phyloP scores from a whole-genome alignment of 2,113 vertebrate species.

The Syrmaticus mikado region DNA sequence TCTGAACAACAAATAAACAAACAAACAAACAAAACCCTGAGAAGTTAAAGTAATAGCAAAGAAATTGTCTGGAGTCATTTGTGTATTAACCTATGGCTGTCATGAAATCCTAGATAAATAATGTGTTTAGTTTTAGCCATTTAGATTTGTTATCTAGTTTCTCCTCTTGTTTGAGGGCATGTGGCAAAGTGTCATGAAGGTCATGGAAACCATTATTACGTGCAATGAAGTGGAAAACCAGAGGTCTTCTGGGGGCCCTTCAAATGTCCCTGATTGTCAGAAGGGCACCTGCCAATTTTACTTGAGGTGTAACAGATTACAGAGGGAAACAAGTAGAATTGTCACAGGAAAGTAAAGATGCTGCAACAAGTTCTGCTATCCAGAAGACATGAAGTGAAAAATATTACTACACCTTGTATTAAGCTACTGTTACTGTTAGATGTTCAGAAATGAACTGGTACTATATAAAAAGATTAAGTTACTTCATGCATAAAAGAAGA shows the following conservation, averaged over 20 bases:
- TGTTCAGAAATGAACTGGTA: not conserved
- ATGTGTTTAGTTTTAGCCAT: slow-evolving; percentile 38
- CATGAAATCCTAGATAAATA: slow-evolving; percentile 15
- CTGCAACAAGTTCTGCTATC: not conserved
- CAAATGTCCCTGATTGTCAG: not conserved
- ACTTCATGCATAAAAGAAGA: slow-evolving; percentile 1
- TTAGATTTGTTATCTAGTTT: not conserved
- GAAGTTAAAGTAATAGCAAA: slow-evolving; percentile 2
- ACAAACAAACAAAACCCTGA: slow-evolving; percentile 1
- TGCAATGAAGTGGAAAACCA: not conserved
- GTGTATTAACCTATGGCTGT: not conserved
- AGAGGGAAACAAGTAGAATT: not conserved
- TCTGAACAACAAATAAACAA: not conserved
- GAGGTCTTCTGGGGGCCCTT: not conserved
- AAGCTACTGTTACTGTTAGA: not conserved
- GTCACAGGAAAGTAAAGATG: not conserved
- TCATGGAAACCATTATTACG: not conserved
- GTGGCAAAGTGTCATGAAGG: not conserved
- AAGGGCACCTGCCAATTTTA: not conserved
- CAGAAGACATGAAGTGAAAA: not conserved
- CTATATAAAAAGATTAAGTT: not conserved
- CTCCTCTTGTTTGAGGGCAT: not conserved
- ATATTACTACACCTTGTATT: not conserved
- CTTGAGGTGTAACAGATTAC: not conserved
- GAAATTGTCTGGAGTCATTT: not conserved